Base-by-base conservation (phyloP, 1,140 invertebrate species). In the Phortica variegata region DNA sequence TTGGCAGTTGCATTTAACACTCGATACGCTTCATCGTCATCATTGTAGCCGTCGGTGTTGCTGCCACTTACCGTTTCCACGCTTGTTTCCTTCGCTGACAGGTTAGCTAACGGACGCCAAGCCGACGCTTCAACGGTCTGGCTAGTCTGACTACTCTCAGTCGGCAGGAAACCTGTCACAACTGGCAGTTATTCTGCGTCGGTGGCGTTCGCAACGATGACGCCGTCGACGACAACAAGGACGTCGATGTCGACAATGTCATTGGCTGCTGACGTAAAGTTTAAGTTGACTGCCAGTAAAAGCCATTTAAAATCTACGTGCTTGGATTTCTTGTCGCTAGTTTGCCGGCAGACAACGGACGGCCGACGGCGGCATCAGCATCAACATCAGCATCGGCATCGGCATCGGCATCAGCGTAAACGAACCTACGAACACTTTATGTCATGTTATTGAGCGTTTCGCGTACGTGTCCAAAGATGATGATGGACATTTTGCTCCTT, bases 261-360 rank as follows among this genome's bases (percentile, higher is more conserved):
- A n/a, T n/a, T n/a, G n/a, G n/a, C n/a, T n/a, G n/a, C n/a, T n/a
- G n/a, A 51, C 59, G 53, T 61, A 56, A 66, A 66, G 56, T 66
- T 68, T 66, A 68, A 66, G 63, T 62, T 66, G 59, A 66, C 63
- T 66, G 62, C 63, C 62, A 66, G 63, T 66, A 66, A 66, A 66
- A 66, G 63, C 63, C 62, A 66, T 66, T 66, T 66, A 68, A 66
- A 68, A 66, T 54, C 23, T 66, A 66, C 62, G 62, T 66, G 63
- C 62, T 49, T 68, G 63, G 62, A 62, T 66, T 66, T 66, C 51
- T n/a, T n/a, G n/a, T n/a, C n/a, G n/a, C n/a, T n/a, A n/a, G n/a
- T n/a, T n/a, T n/a, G n/a, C n/a, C n/a, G n/a, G n/a, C n/a, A n/a
- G n/a, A n/a, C n/a, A n/a, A n/a, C n/a, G n/a, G n/a, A n/a, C n/a